Percentiles rank a stretch among this genome's conserved stretches.
phyloP scores from a whole-genome alignment of 2,113 vertebrate genomes.

The Tor tambroides region DNA sequence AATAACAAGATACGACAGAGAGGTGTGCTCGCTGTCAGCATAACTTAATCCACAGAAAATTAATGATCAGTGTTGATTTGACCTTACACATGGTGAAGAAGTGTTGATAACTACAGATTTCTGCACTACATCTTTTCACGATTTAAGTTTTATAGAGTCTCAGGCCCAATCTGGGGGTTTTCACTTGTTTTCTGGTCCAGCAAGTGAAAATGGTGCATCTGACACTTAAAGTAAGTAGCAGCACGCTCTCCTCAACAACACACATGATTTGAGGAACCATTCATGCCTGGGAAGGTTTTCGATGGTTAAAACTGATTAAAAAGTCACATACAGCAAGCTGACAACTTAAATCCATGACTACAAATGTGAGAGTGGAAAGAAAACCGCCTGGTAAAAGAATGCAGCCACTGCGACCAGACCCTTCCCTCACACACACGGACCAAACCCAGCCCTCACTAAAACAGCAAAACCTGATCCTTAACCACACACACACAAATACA shows the following conservation, averaged over 20 bases:
- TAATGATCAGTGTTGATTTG: background rate
- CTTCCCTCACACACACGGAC: conserved; percentile 54
- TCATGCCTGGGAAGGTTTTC: background rate
- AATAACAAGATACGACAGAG: background rate
- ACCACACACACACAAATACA: conserved; percentile 54
- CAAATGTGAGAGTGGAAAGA: conserved; percentile 51
- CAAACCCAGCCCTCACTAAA: conserved; percentile 62
- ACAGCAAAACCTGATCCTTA: conserved; percentile 71
- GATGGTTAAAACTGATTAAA: background rate
- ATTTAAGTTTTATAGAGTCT: background rate
- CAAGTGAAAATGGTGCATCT: background rate
- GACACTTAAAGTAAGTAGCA: background rate
- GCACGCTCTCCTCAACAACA: background rate
- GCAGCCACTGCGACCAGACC: conserved; percentile 66
- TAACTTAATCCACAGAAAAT: background rate
- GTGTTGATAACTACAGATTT: background rate
- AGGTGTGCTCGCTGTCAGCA: background rate
- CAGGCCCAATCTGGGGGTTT: background rate
- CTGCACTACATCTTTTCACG: background rate
- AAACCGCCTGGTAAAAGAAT: conserved; percentile 72
- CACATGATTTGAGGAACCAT: background rate
- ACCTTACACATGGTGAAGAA: background rate
- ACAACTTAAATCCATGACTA: conserved; percentile 34
- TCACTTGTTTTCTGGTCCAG: background rate
- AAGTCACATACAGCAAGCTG: background rate